These are phyloP conservation scores for Pseudomyrmex dendroicus DNA, from an alignment of 1,140 invertebrate genomes.

Conservation along the genomic window DNA sequence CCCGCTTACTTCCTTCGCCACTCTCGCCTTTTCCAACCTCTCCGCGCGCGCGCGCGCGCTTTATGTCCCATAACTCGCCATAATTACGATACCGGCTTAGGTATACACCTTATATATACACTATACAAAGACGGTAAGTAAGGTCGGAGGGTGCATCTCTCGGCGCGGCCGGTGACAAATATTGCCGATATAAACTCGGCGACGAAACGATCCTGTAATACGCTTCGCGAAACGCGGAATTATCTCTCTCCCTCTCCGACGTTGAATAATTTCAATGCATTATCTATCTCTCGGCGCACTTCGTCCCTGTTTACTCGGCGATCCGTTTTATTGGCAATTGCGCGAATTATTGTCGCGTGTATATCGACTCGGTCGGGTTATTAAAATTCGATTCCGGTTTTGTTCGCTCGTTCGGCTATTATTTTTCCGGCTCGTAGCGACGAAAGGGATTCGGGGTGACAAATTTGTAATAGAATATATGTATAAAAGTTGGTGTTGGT, in stretches of 20 bases:
- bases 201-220: conserved; percentile 52
- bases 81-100: conserved; percentile 72
- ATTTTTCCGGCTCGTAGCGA: background rate
- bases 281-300: conserved; percentile 21
- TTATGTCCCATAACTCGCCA: conserved; percentile 71
- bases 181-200: conserved; percentile 64
- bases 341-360: conserved; percentile 31
- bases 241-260: conserved; percentile 22
- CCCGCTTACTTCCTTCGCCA: conserved; percentile 6
- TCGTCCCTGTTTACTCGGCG: conserved; percentile 22
- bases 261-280: conserved; percentile 50
- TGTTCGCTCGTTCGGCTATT: conserved; percentile 2
- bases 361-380: conserved; percentile 52
- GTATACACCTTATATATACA: background rate
- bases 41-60: conserved; percentile 17
- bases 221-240: conserved; percentile 59
- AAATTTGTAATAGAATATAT: too few relatives aligned
- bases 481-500: too few relatives aligned
- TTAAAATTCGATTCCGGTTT: conserved; percentile 45
- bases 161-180: conserved; percentile 63
- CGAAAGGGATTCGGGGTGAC: background rate
- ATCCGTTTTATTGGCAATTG: conserved; percentile 43
- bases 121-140: conserved; percentile 62
- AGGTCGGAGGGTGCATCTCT: conserved; percentile 48
- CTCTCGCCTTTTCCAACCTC: background rate